Evolutionary conservation across 2,113 vertebrate genomes (phyloP).

Genomic region (Barnardius zonarius): DNA sequence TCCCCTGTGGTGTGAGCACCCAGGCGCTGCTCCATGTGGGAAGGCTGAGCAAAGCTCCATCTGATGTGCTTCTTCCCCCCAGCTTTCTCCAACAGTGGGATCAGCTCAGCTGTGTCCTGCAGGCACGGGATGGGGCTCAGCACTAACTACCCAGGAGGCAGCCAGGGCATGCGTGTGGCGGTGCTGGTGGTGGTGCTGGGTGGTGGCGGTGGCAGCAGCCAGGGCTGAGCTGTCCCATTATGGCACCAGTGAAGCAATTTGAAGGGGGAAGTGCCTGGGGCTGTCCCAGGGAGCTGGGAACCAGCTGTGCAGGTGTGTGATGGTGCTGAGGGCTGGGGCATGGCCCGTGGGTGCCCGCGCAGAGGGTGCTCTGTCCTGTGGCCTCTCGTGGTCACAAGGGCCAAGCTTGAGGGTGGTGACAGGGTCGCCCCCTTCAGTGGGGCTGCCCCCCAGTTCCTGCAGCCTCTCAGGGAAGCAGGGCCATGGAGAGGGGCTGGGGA

Average conservation of each 20-base stretch:
- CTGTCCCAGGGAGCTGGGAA: not conserved
- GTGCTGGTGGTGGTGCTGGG: no score
- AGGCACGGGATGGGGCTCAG: not conserved
- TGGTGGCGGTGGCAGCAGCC: not conserved
- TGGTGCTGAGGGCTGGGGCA: not conserved
- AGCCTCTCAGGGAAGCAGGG: not conserved
- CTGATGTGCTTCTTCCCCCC: rapidly evolving
- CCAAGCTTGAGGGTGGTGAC: not conserved
- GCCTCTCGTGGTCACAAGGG: rapidly evolving
- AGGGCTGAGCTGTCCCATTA: not conserved
- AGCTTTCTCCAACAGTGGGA: not conserved
- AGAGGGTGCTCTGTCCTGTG: not conserved
- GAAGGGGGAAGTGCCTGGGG: not conserved
- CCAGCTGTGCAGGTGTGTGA: rapidly evolving
- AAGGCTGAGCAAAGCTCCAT: not conserved
- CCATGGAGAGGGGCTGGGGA: not conserved
- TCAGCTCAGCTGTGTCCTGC: not conserved
- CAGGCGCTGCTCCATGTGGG: rapidly evolving
- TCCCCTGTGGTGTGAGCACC: not conserved
- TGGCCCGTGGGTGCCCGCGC: rapidly evolving
- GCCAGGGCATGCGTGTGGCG: not conserved
- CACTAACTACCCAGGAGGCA: not conserved
- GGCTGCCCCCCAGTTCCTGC: not conserved
- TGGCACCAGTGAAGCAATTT: not conserved
- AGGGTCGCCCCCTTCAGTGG: not conserved